phyloP scores from a whole-genome alignment of 2,888 invertebrate species.

The Belgica antarctica region DNA sequence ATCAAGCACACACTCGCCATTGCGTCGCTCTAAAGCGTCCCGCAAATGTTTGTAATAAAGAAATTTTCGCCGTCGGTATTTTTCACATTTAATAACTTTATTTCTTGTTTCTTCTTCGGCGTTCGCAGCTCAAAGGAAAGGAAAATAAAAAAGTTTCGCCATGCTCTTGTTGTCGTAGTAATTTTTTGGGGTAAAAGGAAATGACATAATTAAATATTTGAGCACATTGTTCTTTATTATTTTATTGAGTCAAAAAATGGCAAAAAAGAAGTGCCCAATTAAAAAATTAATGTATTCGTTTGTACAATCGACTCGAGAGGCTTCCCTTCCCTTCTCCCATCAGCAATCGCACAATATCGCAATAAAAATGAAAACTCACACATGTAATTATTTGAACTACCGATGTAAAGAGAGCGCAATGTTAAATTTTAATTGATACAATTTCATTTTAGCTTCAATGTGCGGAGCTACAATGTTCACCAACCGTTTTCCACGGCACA shows the following conservation, averaged over 20 bases:
- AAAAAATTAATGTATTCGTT: slow-evolving; percentile 37
- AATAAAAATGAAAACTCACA: slow-evolving; percentile 27
- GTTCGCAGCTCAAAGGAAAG: neutral
- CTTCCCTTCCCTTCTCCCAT: neutral
- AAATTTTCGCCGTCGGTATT: slow-evolving; percentile 41
- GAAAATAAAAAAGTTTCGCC: neutral
- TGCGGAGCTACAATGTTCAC: neutral
- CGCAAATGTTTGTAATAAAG: neutral
- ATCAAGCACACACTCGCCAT: no score
- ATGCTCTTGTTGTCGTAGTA: neutral
- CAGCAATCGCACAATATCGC: slow-evolving; percentile 24
- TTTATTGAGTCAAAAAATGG: slow-evolving; percentile 32
- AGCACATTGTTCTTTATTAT: slow-evolving; percentile 36
- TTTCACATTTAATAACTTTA: slow-evolving; percentile 36
- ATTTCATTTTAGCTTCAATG: slow-evolving; percentile 10
- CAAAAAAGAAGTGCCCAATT: slow-evolving; percentile 35
- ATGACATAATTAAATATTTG: slow-evolving; percentile 43
- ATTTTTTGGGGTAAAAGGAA: slow-evolving; percentile 39
- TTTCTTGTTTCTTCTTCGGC: neutral
- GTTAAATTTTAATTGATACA: slow-evolving; percentile 29
- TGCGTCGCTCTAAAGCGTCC: neutral
- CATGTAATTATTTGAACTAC: slow-evolving; percentile 17
- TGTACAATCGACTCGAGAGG: no score
- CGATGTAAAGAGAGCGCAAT: slow-evolving; percentile 20
- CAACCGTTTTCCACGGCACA: neutral